Evolutionary conservation across 2,113 vertebrate species (phyloP).

Genomic region (Oreocharis arfaki): DNA sequence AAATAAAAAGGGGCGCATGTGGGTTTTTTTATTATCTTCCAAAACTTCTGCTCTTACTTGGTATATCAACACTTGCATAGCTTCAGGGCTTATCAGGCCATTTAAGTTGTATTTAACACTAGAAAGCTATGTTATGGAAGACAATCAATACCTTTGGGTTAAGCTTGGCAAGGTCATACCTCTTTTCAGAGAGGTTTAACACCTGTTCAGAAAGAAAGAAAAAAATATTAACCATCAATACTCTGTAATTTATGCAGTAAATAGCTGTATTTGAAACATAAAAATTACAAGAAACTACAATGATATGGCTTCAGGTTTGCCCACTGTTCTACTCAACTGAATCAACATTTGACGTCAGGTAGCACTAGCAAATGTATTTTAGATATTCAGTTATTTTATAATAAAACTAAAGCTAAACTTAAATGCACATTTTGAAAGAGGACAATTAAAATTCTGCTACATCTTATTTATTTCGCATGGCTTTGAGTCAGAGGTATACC

Average conservation of each 20-base stretch:
- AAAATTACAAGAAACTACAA: neutral
- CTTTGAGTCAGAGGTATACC: neutral
- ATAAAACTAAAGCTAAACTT: neutral
- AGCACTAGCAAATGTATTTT: neutral
- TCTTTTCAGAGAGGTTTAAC: conserved; percentile 92
- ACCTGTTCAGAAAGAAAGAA: conserved; percentile 74
- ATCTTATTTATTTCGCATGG: neutral
- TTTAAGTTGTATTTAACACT: neutral
- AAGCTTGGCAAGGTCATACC: conserved; percentile 87
- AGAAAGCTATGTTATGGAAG: neutral
- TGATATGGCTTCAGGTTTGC: neutral
- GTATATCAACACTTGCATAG: neutral
- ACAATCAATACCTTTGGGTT: conserved; percentile 85
- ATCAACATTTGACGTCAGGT: neutral
- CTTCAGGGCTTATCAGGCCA: neutral
- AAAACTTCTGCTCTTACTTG: neutral
- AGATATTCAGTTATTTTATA: neutral
- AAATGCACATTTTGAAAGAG: neutral
- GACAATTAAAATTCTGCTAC: neutral
- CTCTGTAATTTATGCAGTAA: neutral
- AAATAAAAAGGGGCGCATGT: neutral
- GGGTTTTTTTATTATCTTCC: neutral
- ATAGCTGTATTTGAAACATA: neutral
- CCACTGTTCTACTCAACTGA: neutral
- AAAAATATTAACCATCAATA: neutral